phyloP scores from a whole-genome alignment of 2,113 vertebrate genomes.

The Phocoena phocoena region DNA sequence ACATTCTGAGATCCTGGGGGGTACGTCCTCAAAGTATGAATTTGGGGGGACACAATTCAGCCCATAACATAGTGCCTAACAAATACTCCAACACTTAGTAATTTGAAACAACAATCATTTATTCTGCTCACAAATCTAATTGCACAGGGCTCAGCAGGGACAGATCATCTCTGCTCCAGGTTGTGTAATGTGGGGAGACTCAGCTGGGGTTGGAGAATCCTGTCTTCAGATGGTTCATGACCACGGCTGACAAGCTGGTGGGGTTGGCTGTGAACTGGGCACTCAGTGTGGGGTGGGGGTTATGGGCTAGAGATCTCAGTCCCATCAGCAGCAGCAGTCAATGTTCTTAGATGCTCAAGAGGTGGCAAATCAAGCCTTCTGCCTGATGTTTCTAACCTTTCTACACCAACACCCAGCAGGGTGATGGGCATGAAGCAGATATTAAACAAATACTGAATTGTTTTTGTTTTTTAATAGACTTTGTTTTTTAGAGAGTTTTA shows the following conservation, averaged over 20 bases:
- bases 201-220: neutral
- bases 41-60: neutral
- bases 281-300: neutral
- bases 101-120: neutral
- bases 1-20: neutral
- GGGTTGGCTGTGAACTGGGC: neutral
- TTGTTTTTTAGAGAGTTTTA: neutral
- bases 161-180: neutral
- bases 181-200: neutral
- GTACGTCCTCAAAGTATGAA: neutral
- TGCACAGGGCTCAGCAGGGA: neutral
- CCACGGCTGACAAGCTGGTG: rapidly evolving
- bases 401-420: neutral
- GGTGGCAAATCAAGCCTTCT: no score
- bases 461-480: neutral
- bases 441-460: neutral
- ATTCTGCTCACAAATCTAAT: neutral
- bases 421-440: neutral
- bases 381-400: neutral
- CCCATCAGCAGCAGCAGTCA: neutral
- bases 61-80: neutral
- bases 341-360: neutral
- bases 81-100: neutral
- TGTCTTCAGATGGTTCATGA: neutral
- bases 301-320: neutral